phyloP scores from a whole-genome alignment of 2,797 vertebrate genomes.

The Macroramphosus scolopax region DNA sequence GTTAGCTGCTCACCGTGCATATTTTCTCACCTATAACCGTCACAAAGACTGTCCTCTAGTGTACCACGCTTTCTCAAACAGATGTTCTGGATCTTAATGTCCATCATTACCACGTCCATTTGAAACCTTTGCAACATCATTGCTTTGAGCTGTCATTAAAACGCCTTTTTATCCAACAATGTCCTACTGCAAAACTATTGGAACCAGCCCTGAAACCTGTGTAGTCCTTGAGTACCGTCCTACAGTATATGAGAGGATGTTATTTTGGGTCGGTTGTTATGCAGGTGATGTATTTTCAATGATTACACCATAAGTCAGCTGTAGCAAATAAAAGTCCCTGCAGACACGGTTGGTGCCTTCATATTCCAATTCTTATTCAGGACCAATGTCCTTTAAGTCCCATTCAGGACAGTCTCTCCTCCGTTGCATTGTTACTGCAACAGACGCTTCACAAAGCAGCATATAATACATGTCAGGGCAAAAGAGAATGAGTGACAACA shows the following conservation, averaged over 20 bases:
- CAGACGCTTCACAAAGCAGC: conserved; percentile 34
- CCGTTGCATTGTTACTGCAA: conserved; percentile 34
- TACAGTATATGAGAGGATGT: conserved; percentile 17
- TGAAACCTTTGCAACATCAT: conserved; percentile 11
- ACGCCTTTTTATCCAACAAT: conserved; percentile 3
- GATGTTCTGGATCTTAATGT: conserved; percentile 21
- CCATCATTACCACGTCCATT: conserved; percentile 5
- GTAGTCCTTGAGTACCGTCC: conserved; percentile 3
- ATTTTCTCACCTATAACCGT: conserved; percentile 4
- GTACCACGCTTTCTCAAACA: conserved; percentile 10
- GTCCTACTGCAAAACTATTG: conserved; percentile 5
- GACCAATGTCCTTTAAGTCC: conserved; percentile 50
- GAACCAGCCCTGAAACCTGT: conserved; percentile 9
- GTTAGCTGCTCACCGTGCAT: conserved; percentile 3
- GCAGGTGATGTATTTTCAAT: conserved; percentile 17
- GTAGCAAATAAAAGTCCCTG: conserved; percentile 42
- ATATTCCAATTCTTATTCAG: conserved; percentile 52
- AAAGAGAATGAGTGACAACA: conserved; percentile 33
- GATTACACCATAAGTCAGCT: conserved; percentile 37
- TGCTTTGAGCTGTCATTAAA: conserved; percentile 4
- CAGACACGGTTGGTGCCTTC: conserved; percentile 31
- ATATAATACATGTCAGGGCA: conserved; percentile 40
- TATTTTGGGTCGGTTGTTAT: conserved; percentile 26
- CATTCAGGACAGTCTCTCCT: conserved; percentile 44
- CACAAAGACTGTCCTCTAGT: conserved; percentile 7